Evolutionary conservation across 2,888 invertebrate genomes (phyloP).

Genomic region (Drosophila imparisetae): DNA sequence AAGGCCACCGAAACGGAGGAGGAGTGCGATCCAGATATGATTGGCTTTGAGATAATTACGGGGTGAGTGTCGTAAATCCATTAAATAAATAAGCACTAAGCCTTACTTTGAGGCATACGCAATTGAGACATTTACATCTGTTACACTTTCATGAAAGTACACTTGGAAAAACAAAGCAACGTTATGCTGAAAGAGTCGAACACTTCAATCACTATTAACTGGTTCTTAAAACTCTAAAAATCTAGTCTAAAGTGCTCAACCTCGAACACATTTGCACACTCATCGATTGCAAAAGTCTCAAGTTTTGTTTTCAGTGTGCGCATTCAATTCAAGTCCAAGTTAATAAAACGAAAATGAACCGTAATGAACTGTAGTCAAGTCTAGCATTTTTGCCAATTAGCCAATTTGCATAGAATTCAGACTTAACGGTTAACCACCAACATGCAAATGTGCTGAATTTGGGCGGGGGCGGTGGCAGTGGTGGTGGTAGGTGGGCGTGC

Average conservation of each 20-base stretch:
- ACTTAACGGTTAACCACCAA: slow-evolving; percentile 33
- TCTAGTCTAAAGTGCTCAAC: neutral
- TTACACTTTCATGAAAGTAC: slow-evolving; percentile 50
- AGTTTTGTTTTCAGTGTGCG: neutral
- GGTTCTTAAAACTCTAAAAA: neutral
- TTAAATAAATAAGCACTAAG: neutral
- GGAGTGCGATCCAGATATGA: slow-evolving; percentile 95
- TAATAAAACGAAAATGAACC: slow-evolving; percentile 28
- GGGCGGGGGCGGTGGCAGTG: neutral
- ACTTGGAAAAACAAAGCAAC: neutral
- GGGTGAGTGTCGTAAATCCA: slow-evolving; percentile 86
- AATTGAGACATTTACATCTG: slow-evolving; percentile 30
- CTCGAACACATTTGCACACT: neutral
- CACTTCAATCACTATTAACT: neutral
- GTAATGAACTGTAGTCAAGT: slow-evolving; percentile 41
- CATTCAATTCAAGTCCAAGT: slow-evolving; percentile 3
- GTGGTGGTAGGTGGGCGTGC: slow-evolving; percentile 39
- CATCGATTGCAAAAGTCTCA: neutral
- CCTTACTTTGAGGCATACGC: slow-evolving; percentile 30
- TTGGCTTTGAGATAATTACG: slow-evolving; percentile 96
- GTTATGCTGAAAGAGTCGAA: neutral
- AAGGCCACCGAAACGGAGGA: slow-evolving; percentile 85
- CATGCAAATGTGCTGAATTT: slow-evolving; percentile 11
- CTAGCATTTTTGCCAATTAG: slow-evolving; percentile 58
- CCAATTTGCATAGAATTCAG: slow-evolving; percentile 61